A percentile compares a stretch with the other conserved stretches of the same genome.
Evolutionary conservation across 2,113 vertebrate species (phyloP).

Genomic region (Eulemur macaco): DNA sequence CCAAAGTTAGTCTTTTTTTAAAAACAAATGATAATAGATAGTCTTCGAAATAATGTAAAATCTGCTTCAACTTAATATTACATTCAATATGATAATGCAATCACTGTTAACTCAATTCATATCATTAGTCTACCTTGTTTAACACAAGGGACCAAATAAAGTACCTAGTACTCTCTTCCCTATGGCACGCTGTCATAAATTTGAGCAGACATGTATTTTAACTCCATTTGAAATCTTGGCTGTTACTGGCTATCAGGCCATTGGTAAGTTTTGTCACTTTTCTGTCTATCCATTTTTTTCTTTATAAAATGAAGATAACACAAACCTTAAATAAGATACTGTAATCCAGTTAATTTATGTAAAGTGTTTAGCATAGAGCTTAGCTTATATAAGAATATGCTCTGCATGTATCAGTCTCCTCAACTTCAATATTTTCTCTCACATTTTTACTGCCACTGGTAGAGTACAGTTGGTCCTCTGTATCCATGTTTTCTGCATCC

Average conservation of each 20-base stretch:
- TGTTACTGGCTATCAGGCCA: not conserved
- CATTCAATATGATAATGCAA: not conserved
- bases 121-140: not conserved
- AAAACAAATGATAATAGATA: not conserved
- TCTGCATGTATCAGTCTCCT: not conserved
- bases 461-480: not conserved
- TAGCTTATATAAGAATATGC: not conserved
- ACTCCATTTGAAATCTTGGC: not conserved
- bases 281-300: not conserved
- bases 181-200: not conserved
- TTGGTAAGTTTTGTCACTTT: not conserved
- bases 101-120: not conserved
- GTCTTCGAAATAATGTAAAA: conserved; percentile 28
- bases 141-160: not conserved
- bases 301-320: not conserved
- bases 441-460: not conserved
- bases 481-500: not conserved
- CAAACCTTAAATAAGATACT: not conserved
- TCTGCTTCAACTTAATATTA: not conserved
- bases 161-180: not conserved
- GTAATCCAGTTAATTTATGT: not conserved
- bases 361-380: not conserved
- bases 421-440: not conserved
- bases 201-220: not conserved
- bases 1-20: not conserved